Percentiles rank a stretch among this genome's conserved stretches.
phyloP scores from a whole-genome alignment of 2,888 invertebrate genomes.

The Mythimna loreyi region DNA sequence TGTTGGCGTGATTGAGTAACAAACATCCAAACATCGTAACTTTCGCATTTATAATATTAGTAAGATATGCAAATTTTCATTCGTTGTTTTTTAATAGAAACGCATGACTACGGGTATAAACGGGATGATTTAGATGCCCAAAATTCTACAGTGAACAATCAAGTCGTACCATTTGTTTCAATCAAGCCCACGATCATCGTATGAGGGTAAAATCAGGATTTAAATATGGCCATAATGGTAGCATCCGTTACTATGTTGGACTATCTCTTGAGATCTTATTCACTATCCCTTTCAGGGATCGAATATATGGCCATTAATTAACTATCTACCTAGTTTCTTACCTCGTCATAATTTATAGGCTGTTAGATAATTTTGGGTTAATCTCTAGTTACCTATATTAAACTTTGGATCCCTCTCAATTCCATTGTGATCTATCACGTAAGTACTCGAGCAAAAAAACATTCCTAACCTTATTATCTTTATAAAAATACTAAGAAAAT shows the following conservation, averaged over 20 bases:
- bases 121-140: neutral
- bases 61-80: neutral
- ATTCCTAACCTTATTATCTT: neutral
- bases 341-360: slow-evolving; percentile 5
- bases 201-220: slow-evolving; percentile 49
- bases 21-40: no score
- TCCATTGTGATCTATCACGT: slow-evolving; percentile 13
- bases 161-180: slow-evolving; percentile 50
- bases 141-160: slow-evolving; percentile 27
- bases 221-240: slow-evolving; percentile 48
- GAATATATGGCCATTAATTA: slow-evolving; percentile 8
- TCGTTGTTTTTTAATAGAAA: neutral
- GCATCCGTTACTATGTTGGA: slow-evolving; percentile 53
- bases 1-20: no score
- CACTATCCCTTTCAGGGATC: slow-evolving; percentile 5
- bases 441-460: slow-evolving; percentile 1
- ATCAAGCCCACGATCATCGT: slow-evolving; percentile 31
- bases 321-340: slow-evolving; percentile 11
- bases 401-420: slow-evolving; percentile 13
- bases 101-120: neutral
- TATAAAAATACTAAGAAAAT: no score
- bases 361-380: slow-evolving; percentile 11
- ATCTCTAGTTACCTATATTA: slow-evolving; percentile 12
- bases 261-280: slow-evolving; percentile 11
- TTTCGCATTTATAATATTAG: no score